Evolutionary conservation across 2,888 invertebrate genomes (phyloP).

Genomic region (Phanerotoma sp.): DNA sequence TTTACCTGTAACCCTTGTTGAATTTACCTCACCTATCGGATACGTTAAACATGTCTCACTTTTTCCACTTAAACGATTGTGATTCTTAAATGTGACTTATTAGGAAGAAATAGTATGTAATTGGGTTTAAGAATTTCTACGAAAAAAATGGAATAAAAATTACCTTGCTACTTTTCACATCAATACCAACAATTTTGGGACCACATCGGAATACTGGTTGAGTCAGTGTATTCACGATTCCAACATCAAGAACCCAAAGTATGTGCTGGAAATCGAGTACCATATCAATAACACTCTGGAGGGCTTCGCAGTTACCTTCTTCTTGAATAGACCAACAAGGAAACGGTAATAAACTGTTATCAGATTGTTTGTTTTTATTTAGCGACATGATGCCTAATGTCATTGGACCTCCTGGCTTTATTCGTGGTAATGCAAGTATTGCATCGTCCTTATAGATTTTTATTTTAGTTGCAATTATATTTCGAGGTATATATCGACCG

Average conservation of each 20-base stretch:
- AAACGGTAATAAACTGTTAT: constrained; percentile 67
- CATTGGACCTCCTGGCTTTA: constrained; percentile 67
- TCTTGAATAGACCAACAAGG: constrained; percentile 69
- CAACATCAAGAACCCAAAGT: constrained; percentile 73
- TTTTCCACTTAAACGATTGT: too few relatives aligned
- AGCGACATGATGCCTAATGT: constrained; percentile 65
- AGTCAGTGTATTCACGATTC: constrained; percentile 69
- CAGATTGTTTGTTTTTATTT: constrained; percentile 56
- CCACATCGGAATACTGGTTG: constrained; percentile 67
- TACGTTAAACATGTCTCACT: too few relatives aligned
- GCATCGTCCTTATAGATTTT: constrained; percentile 63
- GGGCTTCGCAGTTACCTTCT: constrained; percentile 68
- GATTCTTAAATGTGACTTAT: neutral
- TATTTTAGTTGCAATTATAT: constrained; percentile 64
- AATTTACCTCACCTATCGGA: too few relatives aligned
- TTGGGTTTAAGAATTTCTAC: too few relatives aligned
- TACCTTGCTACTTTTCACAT: constrained; percentile 62
- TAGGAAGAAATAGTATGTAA: too few relatives aligned
- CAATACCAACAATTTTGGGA: constrained; percentile 70
- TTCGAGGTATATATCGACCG: constrained; percentile 62
- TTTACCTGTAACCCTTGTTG: too few relatives aligned
- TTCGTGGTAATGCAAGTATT: constrained; percentile 63
- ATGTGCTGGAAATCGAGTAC: constrained; percentile 65
- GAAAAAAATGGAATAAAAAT: neutral
- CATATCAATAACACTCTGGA: constrained; percentile 73